A percentile compares a stretch with the other conserved stretches of the same genome.
These are phyloP conservation scores for Sipha maydis DNA, from an alignment of 2,888 invertebrate species.

Conservation along the genomic window DNA sequence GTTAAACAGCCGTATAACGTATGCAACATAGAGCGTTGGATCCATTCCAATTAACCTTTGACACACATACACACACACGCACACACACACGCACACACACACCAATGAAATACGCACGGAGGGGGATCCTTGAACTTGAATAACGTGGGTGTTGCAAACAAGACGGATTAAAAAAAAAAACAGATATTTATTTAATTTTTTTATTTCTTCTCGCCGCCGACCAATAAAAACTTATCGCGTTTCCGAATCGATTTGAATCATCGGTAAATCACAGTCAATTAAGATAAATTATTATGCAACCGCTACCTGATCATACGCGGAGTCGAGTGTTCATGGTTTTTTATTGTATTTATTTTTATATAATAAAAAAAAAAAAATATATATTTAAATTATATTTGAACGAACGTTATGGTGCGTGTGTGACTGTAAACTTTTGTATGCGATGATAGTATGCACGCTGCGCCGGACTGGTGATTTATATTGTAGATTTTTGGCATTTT, in stretches of 20 bases:
- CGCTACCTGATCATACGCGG: conserved; percentile 15
- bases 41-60: conserved; percentile 60
- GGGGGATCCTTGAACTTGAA: conserved; percentile 49
- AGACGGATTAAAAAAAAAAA: conserved; percentile 24
- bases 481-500: not conserved
- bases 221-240: conserved; percentile 47
- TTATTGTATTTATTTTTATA: not conserved
- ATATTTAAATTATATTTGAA: not conserved
- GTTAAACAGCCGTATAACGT: conserved; percentile 20
- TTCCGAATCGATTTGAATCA: conserved; percentile 54
- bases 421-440: not conserved
- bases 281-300: conserved; percentile 56
- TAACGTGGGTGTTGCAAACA: conserved; percentile 49
- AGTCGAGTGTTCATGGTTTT: not conserved
- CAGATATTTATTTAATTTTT: conserved; percentile 32
- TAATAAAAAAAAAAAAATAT: too few relatives aligned
- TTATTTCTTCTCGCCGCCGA: conserved; percentile 8
- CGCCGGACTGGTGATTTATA: not conserved
- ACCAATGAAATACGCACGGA: not conserved
- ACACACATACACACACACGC: not conserved
- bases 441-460: not conserved
- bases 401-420: not conserved
- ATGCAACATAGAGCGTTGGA: conserved; percentile 33
- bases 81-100: not conserved
- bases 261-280: conserved; percentile 60